phyloP scores from a whole-genome alignment of 2,797 vertebrate species.

The Sphenopsis melanotis region DNA sequence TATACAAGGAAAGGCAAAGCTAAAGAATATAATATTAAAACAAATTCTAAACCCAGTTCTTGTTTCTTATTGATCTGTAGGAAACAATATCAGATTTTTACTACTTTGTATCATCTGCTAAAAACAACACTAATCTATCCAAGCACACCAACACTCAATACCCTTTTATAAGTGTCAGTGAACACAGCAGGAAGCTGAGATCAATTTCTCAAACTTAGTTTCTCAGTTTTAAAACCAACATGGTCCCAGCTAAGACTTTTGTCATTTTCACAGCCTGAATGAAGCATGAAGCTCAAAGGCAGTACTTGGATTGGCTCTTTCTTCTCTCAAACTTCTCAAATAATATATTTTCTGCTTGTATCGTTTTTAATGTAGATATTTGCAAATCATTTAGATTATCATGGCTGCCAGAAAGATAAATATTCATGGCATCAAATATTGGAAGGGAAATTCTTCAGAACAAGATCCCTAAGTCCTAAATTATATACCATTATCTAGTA shows the following conservation, averaged over 20 bases:
- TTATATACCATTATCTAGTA: background rate
- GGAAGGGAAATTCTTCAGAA: background rate
- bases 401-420: background rate
- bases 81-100: constrained; percentile 7
- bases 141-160: constrained; percentile 1
- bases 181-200: constrained; percentile 10
- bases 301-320: background rate
- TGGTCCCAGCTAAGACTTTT: background rate
- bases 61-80: background rate
- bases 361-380: background rate
- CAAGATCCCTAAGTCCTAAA: background rate
- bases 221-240: constrained; percentile 1
- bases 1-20: background rate
- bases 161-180: background rate
- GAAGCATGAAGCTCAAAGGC: background rate
- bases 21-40: background rate
- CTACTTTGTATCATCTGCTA: background rate
- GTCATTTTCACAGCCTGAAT: background rate
- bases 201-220: background rate
- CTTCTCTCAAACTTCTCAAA: background rate
- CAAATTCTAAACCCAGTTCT: background rate
- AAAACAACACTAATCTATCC: background rate
- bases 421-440: background rate
- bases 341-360: background rate
- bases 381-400: background rate